Evolutionary conservation across 53 echinoderm and acorn worm species (phyloP).

Genomic region (Arbacia lixula): DNA sequence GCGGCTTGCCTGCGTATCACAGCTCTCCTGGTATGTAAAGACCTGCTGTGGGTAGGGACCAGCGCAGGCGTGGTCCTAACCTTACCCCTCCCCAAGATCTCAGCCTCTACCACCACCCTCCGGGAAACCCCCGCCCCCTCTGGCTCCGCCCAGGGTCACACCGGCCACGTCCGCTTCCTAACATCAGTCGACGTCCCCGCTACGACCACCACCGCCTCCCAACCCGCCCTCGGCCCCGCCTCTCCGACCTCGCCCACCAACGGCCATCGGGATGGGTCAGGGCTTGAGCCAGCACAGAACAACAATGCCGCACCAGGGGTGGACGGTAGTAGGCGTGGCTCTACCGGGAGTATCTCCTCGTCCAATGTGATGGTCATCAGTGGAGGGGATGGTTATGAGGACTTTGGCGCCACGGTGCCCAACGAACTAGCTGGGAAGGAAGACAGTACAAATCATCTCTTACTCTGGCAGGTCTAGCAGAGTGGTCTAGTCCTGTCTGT

Average conservation of each 20-base stretch:
- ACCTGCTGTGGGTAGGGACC: slow-evolving; percentile 97
- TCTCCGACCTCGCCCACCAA: slow-evolving; percentile 25
- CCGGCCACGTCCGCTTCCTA: slow-evolving; percentile 96
- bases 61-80: slow-evolving; percentile 98
- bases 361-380: slow-evolving; percentile 96
- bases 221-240: slow-evolving; percentile 1
- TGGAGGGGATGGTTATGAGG: slow-evolving; percentile 98
- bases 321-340: slow-evolving; percentile 54
- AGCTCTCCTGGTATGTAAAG: slow-evolving; percentile 92
- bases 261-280: neutral
- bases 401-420: slow-evolving; percentile 90
- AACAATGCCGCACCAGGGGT: neutral
- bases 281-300: slow-evolving; percentile 22
- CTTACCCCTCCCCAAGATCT: slow-evolving; percentile 93
- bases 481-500: too few relatives aligned
- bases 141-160: slow-evolving; percentile 97
- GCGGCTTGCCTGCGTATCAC: slow-evolving; percentile 98
- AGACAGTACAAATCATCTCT: slow-evolving; percentile 93
- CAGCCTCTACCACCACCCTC: slow-evolving; percentile 72
- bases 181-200: slow-evolving; percentile 88
- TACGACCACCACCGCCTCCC: neutral
- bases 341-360: slow-evolving; percentile 62
- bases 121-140: slow-evolving; percentile 75
- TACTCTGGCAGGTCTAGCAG: slow-evolving; percentile 96
- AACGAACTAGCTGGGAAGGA: slow-evolving; percentile 97